Percentiles rank a stretch among this genome's conserved stretches.
Conservation (phyloP, 2,113 vertebrate genomes). For the Acrocephalus kingi region DNA sequence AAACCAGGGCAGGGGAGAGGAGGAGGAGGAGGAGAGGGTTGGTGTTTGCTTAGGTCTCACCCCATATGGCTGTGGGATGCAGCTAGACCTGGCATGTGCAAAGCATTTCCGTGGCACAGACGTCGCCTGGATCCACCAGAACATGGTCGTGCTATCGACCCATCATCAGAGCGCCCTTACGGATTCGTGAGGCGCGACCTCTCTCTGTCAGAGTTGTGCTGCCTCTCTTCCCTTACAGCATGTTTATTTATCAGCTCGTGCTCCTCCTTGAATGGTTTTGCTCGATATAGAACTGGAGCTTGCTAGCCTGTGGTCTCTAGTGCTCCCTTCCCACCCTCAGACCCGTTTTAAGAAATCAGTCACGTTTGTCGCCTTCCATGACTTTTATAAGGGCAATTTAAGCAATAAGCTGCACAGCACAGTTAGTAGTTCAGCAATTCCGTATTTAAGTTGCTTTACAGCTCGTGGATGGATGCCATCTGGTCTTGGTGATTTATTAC, state of each 20-base stretch:
- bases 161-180: background rate
- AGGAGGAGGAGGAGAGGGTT: slow-evolving; percentile 4
- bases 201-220: background rate
- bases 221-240: background rate
- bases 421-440: slow-evolving; percentile 39
- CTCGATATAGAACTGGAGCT: background rate
- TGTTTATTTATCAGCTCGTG: slow-evolving; percentile 7
- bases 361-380: background rate
- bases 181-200: background rate
- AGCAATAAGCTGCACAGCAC: slow-evolving; percentile 32
- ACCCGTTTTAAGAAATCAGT: background rate
- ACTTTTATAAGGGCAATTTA: slow-evolving; percentile 52
- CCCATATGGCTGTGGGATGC: slow-evolving; percentile 38
- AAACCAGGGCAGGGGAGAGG: slow-evolving; percentile 48
- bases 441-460: slow-evolving; percentile 31
- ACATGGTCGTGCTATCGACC: background rate
- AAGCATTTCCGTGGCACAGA: background rate
- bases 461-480: slow-evolving; percentile 42
- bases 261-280: background rate
- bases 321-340: background rate
- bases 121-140: background rate
- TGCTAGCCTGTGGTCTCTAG: background rate
- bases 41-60: slow-evolving; percentile 33
- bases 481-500: slow-evolving; percentile 61
- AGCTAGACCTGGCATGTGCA: slow-evolving; percentile 50